Evolutionary conservation across 2,888 invertebrate genomes (phyloP).

Genomic region (Meteorus colon): DNA sequence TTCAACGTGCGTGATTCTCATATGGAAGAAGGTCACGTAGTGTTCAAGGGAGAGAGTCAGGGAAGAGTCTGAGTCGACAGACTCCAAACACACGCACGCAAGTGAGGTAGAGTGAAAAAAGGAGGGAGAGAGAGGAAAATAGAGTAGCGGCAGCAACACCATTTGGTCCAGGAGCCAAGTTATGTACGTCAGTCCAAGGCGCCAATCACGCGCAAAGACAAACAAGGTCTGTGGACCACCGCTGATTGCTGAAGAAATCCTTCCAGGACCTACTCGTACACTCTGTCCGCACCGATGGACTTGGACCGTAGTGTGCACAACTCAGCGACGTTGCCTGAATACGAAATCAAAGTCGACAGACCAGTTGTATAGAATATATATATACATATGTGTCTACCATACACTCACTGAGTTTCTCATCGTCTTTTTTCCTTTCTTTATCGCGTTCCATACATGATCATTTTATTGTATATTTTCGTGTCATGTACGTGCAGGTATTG

Average conservation of each 20-base stretch:
- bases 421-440: constrained; percentile 13
- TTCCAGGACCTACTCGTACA: constrained; percentile 48
- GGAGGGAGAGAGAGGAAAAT: constrained; percentile 48
- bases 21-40: constrained; percentile 29
- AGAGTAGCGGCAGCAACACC: constrained; percentile 14
- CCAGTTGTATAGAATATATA: constrained; percentile 32
- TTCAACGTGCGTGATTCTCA: constrained; percentile 39
- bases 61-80: constrained; percentile 15
- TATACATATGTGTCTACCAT: constrained; percentile 40
- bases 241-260: constrained; percentile 68
- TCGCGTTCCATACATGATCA: constrained; percentile 16
- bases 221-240: constrained; percentile 68
- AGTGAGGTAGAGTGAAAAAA: constrained; percentile 41
- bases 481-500: neutral
- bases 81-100: constrained; percentile 45
- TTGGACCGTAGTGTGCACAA: constrained; percentile 54
- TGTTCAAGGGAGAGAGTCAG: constrained; percentile 18
- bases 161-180: constrained; percentile 44
- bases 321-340: constrained; percentile 65
- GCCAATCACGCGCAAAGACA: constrained; percentile 72
- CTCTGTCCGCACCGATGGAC: constrained; percentile 41
- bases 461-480: neutral
- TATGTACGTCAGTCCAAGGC: constrained; percentile 64
- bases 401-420: constrained; percentile 9
- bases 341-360: constrained; percentile 65